These are phyloP conservation scores for Pinctada fucata DNA, from an alignment of 2,888 invertebrate genomes.

Conservation along the genomic window DNA sequence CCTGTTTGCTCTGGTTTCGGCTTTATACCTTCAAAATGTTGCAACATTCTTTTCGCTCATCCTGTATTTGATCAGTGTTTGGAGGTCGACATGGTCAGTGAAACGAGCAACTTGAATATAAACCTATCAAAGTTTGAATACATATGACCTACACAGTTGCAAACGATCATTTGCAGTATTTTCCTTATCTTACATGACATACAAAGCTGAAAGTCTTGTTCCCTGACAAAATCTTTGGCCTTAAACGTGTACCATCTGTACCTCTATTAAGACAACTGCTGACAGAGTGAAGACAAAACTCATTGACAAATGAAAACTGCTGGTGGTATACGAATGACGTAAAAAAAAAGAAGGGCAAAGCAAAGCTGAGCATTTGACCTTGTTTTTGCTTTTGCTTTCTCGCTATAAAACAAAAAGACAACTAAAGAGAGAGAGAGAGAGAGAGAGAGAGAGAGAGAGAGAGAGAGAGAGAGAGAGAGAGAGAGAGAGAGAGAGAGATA, in stretches of 20 bases:
- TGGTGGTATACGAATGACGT: too few species aligned
- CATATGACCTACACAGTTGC: too few species aligned
- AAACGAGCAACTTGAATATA: too few species aligned
- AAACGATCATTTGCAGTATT: background rate
- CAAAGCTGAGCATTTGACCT: too few species aligned
- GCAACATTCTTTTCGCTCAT: too few species aligned
- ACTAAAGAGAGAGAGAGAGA: background rate
- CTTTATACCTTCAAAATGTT: too few species aligned
- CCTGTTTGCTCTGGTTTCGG: too few species aligned
- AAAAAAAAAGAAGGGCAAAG: too few species aligned
- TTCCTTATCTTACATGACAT: background rate
- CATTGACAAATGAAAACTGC: too few species aligned
- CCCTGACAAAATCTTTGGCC: background rate
- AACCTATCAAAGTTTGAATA: too few species aligned
- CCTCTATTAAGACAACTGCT: background rate
- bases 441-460: constrained; percentile 4
- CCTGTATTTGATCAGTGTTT: too few species aligned
- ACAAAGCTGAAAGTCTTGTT: background rate
- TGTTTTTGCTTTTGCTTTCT: background rate
- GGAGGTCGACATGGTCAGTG: too few species aligned
- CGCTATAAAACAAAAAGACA: background rate
- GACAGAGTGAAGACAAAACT: background rate
- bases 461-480: constrained; percentile 4
- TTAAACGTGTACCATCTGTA: background rate
- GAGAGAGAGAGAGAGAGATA: constrained; percentile 2